Evolutionary conservation across 2,888 invertebrate species (phyloP), one percentile per base, ranked within the genome.

Genomic region (Chloroclysta siterata): DNA sequence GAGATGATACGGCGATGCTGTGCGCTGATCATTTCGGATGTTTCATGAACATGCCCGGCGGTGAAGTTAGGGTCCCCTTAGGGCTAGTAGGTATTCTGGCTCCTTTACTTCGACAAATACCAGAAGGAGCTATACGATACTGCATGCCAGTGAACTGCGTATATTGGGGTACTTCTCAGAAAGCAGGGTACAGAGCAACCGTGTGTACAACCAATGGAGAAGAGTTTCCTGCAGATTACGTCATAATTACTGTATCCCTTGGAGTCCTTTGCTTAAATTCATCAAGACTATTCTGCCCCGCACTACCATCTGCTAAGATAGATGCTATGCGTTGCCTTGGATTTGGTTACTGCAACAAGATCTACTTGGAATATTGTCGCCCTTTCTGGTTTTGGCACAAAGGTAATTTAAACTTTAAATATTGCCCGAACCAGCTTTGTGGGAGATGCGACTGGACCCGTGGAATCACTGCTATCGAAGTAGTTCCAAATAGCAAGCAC

Each of bases 171-270:
- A 93, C 94, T 0, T 92, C 94, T 5, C 94, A 92, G 69, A 93
- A 87, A 68, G 65, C 79, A 52, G 91, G 91, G 2, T 82, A 81
- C 60, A 82, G 92, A 58, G 91, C 96, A 8, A 83, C 94, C 1
- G 95, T 97, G 0, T 94, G 93, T 60, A 95, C 96, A 54, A 87
- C 94, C 57, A 96, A 96, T 76, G 96, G 96, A 0, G 94, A 95
- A 33, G 95, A 95, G 73, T 95, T 94, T 77, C 93, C 94, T 0
- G 96, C 96, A 0, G 97, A 97, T 85, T 97, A 97, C 75, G 96
- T 97, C 2, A 95, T 97, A 47, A 90, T 96, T 44, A 97, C 97
- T 0, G 94, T 96, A 6, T 95, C 97, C 0, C 90, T 97, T 8
- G 97, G 97, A 1, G 96, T 96, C 0, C 83, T 97, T 29, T 95